phyloP scores from a whole-genome alignment of 2,797 vertebrate species.

The Coilia nasus region DNA sequence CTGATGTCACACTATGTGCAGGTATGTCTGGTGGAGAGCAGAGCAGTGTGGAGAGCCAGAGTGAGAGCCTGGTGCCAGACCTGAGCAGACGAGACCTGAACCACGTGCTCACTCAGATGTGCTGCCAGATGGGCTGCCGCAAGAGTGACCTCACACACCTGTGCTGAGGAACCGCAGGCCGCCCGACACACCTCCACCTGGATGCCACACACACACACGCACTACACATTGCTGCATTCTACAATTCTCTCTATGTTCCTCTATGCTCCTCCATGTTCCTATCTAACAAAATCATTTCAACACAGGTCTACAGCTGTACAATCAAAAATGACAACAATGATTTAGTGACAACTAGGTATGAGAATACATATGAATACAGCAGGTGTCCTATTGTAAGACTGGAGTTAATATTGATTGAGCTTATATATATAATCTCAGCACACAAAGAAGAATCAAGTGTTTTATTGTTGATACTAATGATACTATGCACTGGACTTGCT shows the following conservation, averaged over 20 bases:
- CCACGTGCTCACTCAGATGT: conserved; percentile 68
- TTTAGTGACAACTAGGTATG: not conserved
- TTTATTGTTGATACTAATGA: not conserved
- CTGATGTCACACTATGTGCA: conserved; percentile 35
- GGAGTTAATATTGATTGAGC: not conserved
- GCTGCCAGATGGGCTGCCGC: conserved; percentile 78
- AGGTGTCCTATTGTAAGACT: not conserved
- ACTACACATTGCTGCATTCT: not conserved
- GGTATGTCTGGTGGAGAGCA: conserved; percentile 58
- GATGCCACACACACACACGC: too few species aligned
- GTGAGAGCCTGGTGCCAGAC: conserved; percentile 38
- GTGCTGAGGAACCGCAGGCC: conserved; percentile 65
- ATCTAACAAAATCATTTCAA: not conserved
- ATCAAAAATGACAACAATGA: not conserved
- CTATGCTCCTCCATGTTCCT: not conserved
- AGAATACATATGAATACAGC: not conserved
- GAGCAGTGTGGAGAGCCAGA: conserved; percentile 62
- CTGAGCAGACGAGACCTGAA: conserved; percentile 70
- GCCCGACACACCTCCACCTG: not conserved
- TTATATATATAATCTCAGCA: not conserved
- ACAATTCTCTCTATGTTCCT: not conserved
- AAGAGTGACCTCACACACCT: conserved; percentile 78
- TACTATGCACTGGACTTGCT: not conserved
- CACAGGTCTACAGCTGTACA: not conserved
- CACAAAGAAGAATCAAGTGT: not conserved